Evolutionary conservation across 1,140 invertebrate species (phyloP).

Genomic region (Macrosteles quadrilineatus): DNA sequence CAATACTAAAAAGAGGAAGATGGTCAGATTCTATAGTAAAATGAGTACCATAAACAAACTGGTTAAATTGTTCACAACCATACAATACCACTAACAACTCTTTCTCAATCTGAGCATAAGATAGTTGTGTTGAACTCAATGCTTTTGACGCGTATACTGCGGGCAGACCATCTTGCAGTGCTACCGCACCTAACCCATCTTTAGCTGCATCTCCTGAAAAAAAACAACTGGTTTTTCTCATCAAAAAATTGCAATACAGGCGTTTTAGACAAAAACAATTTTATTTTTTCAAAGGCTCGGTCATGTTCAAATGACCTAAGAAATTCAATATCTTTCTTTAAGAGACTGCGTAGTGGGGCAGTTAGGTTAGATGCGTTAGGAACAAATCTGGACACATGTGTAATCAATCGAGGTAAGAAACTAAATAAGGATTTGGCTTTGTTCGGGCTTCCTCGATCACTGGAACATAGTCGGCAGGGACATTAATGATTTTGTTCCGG

Average conservation of each 20-base stretch:
- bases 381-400: not conserved
- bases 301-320: constrained; percentile 3
- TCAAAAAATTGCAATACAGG: constrained; percentile 12
- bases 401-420: too few relatives aligned
- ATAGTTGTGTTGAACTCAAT: constrained; percentile 42
- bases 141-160: not conserved
- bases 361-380: constrained; percentile 11
- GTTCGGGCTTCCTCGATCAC: too few relatives aligned
- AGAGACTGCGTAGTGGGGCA: not conserved
- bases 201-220: not conserved
- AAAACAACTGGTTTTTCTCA: constrained; percentile 2
- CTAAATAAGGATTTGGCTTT: too few relatives aligned
- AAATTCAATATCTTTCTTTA: constrained; percentile 3
- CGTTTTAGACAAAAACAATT: not conserved
- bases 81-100: constrained; percentile 48
- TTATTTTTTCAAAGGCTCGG: not conserved
- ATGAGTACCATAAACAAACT: not conserved
- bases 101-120: constrained; percentile 52
- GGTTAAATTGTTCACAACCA: constrained; percentile 46
- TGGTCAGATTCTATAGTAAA: not conserved
- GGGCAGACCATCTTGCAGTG: not conserved
- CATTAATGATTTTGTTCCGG: too few relatives aligned
- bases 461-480: too few relatives aligned
- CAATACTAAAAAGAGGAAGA: not conserved
- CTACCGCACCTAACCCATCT: constrained; percentile 3